A percentile compares a stretch with the other conserved stretches of the same genome.
Conservation (phyloP, 2,113 vertebrate genomes). For the Petaurus breviceps region DNA sequence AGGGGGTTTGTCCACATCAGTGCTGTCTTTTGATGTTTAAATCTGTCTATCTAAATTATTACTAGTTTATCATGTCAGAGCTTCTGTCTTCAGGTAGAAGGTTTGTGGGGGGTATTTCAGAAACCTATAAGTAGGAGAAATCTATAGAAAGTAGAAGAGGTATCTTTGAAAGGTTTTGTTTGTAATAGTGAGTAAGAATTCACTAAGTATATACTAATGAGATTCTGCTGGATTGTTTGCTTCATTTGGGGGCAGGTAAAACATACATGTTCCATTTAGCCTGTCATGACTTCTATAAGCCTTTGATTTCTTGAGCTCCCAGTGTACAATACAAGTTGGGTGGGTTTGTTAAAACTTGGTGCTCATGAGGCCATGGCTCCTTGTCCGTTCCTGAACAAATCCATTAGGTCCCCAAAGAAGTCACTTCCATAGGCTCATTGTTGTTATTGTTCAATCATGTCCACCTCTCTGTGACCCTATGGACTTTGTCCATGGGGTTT, state of each 20-base stretch:
- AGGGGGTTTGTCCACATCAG: not conserved
- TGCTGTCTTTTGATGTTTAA: not conserved
- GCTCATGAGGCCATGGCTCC: no score
- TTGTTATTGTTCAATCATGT: no score
- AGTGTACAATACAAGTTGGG: no score
- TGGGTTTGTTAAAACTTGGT: no score
- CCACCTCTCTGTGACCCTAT: no score
- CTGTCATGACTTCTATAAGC: no score
- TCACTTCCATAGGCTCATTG: not conserved
- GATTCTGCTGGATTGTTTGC: conserved; percentile 28
- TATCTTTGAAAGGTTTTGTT: conserved; percentile 22
- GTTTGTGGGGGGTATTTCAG: not conserved
- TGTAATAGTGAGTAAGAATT: conserved; percentile 12
- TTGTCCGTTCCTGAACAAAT: no score
- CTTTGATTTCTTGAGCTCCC: no score
- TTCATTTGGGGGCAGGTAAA: not conserved
- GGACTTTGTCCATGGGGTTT: not conserved
- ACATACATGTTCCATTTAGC: no score
- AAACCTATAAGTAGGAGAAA: not conserved
- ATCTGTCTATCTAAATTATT: not conserved
- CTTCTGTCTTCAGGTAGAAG: not conserved
- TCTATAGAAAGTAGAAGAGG: conserved; percentile 1
- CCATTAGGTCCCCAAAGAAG: no score
- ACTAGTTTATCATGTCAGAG: not conserved
- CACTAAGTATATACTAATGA: conserved; percentile 43